phyloP scores from a whole-genome alignment of 2,797 vertebrate genomes.

The Dryobates pubescens region DNA sequence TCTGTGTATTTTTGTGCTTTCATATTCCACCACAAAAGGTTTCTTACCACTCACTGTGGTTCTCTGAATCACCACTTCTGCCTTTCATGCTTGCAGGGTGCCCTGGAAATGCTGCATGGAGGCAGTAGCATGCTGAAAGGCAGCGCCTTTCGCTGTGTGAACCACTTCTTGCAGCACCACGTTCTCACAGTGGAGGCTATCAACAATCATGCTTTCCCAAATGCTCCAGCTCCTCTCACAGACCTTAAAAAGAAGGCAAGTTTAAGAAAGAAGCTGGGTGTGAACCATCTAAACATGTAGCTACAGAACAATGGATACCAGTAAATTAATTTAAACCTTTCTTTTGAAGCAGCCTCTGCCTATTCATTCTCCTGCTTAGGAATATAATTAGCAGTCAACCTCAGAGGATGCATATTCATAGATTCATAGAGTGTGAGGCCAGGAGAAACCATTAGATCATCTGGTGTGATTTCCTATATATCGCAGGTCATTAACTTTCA shows the following conservation, averaged over 20 bases:
- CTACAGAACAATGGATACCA: not conserved
- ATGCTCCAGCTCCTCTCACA: not conserved
- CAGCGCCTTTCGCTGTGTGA: not conserved
- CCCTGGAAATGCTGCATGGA: constrained; percentile 7
- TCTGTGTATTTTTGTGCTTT: not conserved
- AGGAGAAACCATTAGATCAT: constrained; percentile 70
- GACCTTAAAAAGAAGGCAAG: not conserved
- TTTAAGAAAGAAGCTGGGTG: not conserved
- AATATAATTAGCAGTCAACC: constrained; percentile 38
- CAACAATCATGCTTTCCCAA: not conserved
- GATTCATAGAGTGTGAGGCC: constrained; percentile 49
- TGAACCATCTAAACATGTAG: not conserved
- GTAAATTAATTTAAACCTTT: not conserved
- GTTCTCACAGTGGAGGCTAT: not conserved
- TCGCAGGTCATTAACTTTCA: constrained; percentile 68
- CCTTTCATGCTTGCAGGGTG: not conserved
- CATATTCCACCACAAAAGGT: not conserved
- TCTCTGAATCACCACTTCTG: constrained; percentile 1
- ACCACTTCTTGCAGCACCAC: not conserved
- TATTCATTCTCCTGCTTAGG: not conserved
- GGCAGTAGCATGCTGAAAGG: not conserved
- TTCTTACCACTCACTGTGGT: not conserved
- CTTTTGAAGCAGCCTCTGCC: constrained; percentile 16
- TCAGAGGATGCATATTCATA: constrained; percentile 59
- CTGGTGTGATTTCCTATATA: constrained; percentile 58